Percentiles rank a stretch among this genome's conserved stretches.
These are phyloP conservation scores for Thysanoteuthis rhombus DNA, from an alignment of 2,888 invertebrate genomes.

Conservation along the genomic window DNA sequence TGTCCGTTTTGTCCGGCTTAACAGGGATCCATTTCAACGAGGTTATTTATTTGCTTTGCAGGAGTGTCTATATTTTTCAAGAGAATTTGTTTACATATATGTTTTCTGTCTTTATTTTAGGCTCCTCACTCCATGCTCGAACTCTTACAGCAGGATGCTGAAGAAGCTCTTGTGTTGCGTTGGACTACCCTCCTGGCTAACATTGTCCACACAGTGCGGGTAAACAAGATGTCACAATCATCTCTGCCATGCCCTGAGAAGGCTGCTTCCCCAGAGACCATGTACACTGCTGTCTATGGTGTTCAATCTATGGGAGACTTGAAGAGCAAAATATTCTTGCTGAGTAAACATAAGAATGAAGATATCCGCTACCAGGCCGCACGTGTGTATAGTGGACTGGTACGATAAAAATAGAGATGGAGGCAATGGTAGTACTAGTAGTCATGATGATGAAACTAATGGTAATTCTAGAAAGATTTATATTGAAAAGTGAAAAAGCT, in stretches of 20 bases:
- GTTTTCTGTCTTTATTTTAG: slow-evolving; percentile 56
- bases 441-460: not conserved
- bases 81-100: not conserved
- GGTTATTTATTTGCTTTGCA: too few species aligned
- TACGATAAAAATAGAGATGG: not conserved
- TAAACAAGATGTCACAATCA: slow-evolving; percentile 67
- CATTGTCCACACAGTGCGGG: slow-evolving; percentile 68
- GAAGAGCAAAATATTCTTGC: slow-evolving; percentile 60
- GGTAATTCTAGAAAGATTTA: not conserved
- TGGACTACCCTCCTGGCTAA: slow-evolving; percentile 71
- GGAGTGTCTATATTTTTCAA: too few species aligned
- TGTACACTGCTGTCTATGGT: slow-evolving; percentile 66
- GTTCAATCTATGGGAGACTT: slow-evolving; percentile 46
- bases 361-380: slow-evolving; percentile 58
- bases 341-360: slow-evolving; percentile 57
- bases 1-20: too few species aligned
- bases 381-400: slow-evolving; percentile 49
- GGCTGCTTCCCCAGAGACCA: slow-evolving; percentile 72
- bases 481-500: not conserved
- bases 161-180: slow-evolving; percentile 69
- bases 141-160: slow-evolving; percentile 68
- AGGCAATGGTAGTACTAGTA: not conserved
- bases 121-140: slow-evolving; percentile 70
- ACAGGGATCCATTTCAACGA: too few species aligned
- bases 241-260: slow-evolving; percentile 71